These are phyloP conservation scores for Idaea dimidiata DNA, from an alignment of 2,888 invertebrate genomes.

Conservation along the genomic window DNA sequence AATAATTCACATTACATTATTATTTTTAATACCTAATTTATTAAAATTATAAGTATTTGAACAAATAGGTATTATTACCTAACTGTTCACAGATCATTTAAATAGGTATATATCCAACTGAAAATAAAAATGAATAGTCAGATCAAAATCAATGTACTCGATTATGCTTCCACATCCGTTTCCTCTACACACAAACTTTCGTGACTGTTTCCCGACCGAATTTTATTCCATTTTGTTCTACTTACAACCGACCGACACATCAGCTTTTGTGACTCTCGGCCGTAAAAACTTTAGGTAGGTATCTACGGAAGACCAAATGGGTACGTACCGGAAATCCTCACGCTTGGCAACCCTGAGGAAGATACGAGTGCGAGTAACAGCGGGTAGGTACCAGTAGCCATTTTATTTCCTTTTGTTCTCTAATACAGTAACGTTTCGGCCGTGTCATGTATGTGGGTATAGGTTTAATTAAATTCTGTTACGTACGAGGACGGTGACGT, in stretches of 20 bases:
- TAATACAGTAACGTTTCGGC: conserved; percentile 23
- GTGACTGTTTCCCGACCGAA: neutral
- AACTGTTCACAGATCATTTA: no score
- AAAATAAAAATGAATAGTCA: neutral
- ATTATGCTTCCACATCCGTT: neutral
- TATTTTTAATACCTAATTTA: no score
- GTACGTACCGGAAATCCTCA: neutral
- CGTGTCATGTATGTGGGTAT: conserved; percentile 22
- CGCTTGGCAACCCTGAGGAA: neutral
- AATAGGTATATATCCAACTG: neutral
- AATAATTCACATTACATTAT: no score
- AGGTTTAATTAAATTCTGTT: conserved; percentile 51
- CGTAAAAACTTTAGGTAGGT: neutral
- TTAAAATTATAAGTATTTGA: no score
- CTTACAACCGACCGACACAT: neutral
- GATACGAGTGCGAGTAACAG: neutral
- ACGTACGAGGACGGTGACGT: conserved; percentile 27
- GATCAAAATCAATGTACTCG: neutral
- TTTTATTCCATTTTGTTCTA: neutral
- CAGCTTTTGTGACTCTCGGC: neutral
- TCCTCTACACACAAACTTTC: neutral
- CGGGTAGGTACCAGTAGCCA: conserved; percentile 7
- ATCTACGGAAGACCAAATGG: neutral
- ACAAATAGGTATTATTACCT: no score
- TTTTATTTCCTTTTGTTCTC: conserved; percentile 26